A percentile compares a stretch with the other conserved stretches of the same genome.
Conservation (phyloP, 2,888 invertebrate species). For the Brachypalpus laphriformis region DNA sequence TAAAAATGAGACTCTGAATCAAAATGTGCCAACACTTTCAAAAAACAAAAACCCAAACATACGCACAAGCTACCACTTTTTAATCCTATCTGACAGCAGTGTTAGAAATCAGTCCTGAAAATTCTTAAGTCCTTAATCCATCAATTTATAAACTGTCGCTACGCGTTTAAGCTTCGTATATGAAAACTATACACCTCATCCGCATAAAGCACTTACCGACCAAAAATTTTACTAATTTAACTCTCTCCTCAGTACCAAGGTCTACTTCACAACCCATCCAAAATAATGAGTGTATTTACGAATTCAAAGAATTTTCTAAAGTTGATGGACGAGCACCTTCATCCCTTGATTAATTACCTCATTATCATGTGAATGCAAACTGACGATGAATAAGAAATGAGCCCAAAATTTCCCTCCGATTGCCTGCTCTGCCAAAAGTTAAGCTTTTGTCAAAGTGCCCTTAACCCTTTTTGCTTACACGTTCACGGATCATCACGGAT, state of each 20-base stretch:
- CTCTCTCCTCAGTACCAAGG: background rate
- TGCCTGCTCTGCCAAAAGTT: conserved; percentile 40
- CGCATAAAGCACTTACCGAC: background rate
- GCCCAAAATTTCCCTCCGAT: conserved; percentile 21
- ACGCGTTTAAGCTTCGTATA: background rate
- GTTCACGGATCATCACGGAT: conserved; percentile 43
- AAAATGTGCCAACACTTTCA: too few relatives aligned
- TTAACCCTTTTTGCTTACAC: conserved; percentile 42
- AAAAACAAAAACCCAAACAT: too few relatives aligned
- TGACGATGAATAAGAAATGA: conserved; percentile 51
- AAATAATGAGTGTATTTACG: conserved; percentile 8
- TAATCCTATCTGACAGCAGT: too few relatives aligned
- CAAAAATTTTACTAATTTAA: conserved; percentile 18
- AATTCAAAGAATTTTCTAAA: conserved; percentile 12
- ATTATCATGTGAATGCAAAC: conserved; percentile 66
- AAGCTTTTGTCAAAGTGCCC: conserved; percentile 56
- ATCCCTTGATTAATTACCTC: conserved; percentile 68
- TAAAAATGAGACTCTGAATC: too few relatives aligned
- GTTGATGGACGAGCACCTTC: conserved; percentile 60
- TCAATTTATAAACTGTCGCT: background rate
- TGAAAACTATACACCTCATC: background rate
- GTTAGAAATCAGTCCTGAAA: background rate
- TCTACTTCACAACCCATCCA: background rate
- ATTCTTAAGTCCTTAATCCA: background rate
- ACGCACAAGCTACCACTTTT: too few relatives aligned